Evolutionary conservation across 2,797 vertebrate genomes (phyloP).

Genomic region (Chlorospingus semifuscus): DNA sequence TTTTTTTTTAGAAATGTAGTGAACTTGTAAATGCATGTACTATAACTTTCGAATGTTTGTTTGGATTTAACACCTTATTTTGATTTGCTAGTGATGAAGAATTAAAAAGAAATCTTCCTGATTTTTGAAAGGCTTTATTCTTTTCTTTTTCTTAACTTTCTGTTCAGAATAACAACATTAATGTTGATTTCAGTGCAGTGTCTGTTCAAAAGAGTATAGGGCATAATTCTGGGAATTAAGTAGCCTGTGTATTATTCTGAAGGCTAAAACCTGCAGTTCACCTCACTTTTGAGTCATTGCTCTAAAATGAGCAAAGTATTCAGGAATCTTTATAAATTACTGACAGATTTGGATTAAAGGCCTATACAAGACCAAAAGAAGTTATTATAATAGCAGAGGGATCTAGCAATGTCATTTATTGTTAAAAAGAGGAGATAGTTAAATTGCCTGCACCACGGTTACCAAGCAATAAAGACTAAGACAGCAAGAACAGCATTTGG

Average conservation of each 20-base stretch:
- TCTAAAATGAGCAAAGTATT: neutral
- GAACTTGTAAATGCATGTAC: neutral
- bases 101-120: neutral
- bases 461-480: neutral
- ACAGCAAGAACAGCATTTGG: neutral
- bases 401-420: neutral
- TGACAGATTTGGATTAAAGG: neutral
- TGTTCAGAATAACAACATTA: neutral
- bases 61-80: neutral
- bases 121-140: neutral
- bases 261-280: neutral
- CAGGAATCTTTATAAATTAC: neutral
- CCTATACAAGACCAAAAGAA: neutral
- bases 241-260: neutral
- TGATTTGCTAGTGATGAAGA: neutral
- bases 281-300: neutral
- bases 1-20: neutral
- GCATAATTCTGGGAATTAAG: neutral
- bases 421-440: neutral
- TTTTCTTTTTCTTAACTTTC: neutral
- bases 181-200: neutral
- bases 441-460: neutral
- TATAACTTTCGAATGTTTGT: neutral
- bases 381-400: neutral
- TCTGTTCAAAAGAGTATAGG: neutral